These are phyloP conservation scores for Onychostoma macrolepis DNA, from an alignment of 2,113 vertebrate species.

Conservation along the genomic window DNA sequence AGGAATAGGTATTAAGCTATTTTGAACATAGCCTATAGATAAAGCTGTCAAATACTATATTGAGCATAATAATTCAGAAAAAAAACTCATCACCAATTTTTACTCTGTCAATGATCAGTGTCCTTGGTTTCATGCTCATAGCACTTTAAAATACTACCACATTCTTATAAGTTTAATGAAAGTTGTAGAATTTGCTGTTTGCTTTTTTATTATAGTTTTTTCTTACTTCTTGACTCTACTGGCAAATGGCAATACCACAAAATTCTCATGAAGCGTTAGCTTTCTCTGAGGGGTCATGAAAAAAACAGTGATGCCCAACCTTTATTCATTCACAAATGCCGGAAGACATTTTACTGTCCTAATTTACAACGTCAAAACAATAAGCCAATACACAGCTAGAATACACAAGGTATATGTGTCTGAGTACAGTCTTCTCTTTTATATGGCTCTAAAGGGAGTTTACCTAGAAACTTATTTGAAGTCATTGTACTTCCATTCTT, in stretches of 20 bases:
- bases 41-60: neutral
- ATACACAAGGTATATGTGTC: constrained; percentile 74
- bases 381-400: constrained; percentile 74
- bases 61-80: neutral
- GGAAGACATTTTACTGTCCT: constrained; percentile 66
- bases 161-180: neutral
- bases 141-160: neutral
- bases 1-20: neutral
- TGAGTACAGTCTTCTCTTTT: constrained; percentile 64
- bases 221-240: neutral
- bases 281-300: constrained; percentile 53
- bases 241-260: constrained; percentile 45
- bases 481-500: constrained; percentile 76
- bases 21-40: neutral
- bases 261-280: constrained; percentile 43
- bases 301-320: constrained; percentile 48
- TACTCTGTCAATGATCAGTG: neutral
- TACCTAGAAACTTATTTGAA: constrained; percentile 80
- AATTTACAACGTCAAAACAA: constrained; percentile 71
- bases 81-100: neutral
- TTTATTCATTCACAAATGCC: constrained; percentile 65
- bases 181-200: neutral
- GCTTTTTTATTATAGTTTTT: neutral
- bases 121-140: too few relatives aligned
- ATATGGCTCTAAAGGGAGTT: constrained; percentile 67